phyloP scores from a whole-genome alignment of 2,113 vertebrate genomes.

The Pipra filicauda region DNA sequence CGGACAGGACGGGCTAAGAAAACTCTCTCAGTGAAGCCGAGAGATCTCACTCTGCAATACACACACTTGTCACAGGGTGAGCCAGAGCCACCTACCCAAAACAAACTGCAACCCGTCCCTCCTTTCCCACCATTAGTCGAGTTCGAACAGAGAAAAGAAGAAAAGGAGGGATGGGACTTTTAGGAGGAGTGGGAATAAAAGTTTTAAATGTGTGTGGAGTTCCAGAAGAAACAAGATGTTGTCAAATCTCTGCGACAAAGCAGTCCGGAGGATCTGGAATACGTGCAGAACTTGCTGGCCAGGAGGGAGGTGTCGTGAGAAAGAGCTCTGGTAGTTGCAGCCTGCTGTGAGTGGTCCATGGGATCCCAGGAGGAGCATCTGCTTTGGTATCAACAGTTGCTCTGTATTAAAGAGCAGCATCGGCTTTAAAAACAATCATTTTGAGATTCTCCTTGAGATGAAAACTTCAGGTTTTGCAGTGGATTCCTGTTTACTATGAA shows the following conservation, averaged over 20 bases:
- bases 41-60: not conserved
- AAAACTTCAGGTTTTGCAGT: not conserved
- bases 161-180: not conserved
- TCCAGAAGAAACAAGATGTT: not conserved
- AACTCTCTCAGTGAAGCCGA: not conserved
- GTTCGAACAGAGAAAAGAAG: not conserved
- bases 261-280: not conserved
- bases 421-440: constrained; percentile 47
- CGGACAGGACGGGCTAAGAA: not conserved
- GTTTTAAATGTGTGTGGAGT: not conserved
- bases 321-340: constrained; percentile 31
- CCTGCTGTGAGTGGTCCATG: constrained; percentile 55
- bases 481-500: not conserved
- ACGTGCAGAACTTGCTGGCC: constrained; percentile 47
- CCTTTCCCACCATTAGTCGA: not conserved
- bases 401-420: constrained; percentile 23
- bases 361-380: constrained; percentile 33
- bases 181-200: constrained; percentile 4
- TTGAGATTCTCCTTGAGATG: not conserved
- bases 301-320: constrained; percentile 60
- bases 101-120: not conserved
- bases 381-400: not conserved
- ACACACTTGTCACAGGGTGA: not conserved
- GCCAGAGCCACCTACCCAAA: not conserved
- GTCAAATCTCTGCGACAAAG: not conserved